These are phyloP conservation scores for Willowsia nigromaculata DNA, from an alignment of 2,888 invertebrate genomes.

Conservation along the genomic window DNA sequence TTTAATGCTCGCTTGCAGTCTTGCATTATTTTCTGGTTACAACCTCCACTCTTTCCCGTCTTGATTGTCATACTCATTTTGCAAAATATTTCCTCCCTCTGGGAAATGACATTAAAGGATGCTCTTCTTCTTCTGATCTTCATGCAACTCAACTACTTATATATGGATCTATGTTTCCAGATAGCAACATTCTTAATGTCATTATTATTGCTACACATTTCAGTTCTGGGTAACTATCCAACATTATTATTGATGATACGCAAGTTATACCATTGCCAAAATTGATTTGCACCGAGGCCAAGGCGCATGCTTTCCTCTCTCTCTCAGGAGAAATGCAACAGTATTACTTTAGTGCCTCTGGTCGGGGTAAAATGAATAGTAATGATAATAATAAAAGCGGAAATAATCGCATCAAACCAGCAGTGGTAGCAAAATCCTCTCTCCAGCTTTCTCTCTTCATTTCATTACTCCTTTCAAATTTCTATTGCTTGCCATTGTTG, in stretches of 20 bases:
- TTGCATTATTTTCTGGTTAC: neutral
- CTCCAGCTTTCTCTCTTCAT: neutral
- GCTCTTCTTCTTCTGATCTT: neutral
- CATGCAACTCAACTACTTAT: neutral
- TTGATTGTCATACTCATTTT: neutral
- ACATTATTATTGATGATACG: neutral
- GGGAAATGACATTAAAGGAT: neutral
- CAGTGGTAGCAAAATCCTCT: neutral
- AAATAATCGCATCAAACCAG: constrained; percentile 18
- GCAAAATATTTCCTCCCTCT: neutral
- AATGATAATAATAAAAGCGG: neutral
- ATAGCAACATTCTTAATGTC: too few species aligned
- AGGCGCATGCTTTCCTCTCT: neutral
- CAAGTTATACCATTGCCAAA: neutral
- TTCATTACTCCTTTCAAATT: too few species aligned
- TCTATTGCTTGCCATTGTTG: neutral
- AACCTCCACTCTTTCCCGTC: neutral
- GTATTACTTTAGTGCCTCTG: neutral
- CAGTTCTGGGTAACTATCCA: too few species aligned
- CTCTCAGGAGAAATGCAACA: neutral
- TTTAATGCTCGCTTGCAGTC: neutral
- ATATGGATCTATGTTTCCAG: neutral
- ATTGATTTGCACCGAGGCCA: neutral
- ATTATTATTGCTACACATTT: too few species aligned
- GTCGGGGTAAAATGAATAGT: neutral